Evolutionary conservation across 2,888 invertebrate genomes (phyloP).

Genomic region (Macropis europaea): DNA sequence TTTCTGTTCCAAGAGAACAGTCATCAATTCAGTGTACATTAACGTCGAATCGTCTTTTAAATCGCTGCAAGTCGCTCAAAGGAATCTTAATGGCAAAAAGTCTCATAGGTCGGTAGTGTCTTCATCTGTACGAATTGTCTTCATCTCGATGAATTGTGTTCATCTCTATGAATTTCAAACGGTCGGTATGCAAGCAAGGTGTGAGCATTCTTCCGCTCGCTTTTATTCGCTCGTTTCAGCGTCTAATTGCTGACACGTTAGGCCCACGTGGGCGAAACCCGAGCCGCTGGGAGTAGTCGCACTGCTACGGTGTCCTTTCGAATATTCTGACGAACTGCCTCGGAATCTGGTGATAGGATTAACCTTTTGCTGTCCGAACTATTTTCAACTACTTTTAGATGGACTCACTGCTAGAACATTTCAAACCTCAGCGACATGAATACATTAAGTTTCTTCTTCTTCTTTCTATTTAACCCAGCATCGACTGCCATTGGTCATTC

Average conservation of each 20-base stretch:
- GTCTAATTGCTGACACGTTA: conserved; percentile 62
- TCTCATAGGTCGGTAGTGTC: conserved; percentile 3
- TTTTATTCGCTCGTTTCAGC: conserved; percentile 58
- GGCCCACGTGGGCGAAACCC: conserved; percentile 52
- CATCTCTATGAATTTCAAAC: conserved; percentile 34
- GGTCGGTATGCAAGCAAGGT: conserved; percentile 41
- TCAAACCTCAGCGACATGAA: no score
- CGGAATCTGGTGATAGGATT: conserved; percentile 1
- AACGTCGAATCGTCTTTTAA: no score
- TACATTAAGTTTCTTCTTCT: no score
- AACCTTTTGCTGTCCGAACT: background rate
- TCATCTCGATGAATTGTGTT: conserved; percentile 33
- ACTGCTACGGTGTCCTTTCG: conserved; percentile 21
- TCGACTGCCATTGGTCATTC: no score
- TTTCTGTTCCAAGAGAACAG: no score
- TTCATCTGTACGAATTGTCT: conserved; percentile 29
- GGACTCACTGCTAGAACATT: no score
- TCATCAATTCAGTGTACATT: no score
- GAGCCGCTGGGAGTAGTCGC: conserved; percentile 24
- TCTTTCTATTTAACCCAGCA: no score
- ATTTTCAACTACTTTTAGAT: background rate
- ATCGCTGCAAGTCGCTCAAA: background rate
- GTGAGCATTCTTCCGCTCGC: conserved; percentile 52
- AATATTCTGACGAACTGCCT: conserved; percentile 4
- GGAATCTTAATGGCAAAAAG: background rate